A percentile compares a stretch with the other conserved stretches of the same genome.
phyloP scores from a whole-genome alignment of 2,797 vertebrate species.

The Sebastes steindachneri region DNA sequence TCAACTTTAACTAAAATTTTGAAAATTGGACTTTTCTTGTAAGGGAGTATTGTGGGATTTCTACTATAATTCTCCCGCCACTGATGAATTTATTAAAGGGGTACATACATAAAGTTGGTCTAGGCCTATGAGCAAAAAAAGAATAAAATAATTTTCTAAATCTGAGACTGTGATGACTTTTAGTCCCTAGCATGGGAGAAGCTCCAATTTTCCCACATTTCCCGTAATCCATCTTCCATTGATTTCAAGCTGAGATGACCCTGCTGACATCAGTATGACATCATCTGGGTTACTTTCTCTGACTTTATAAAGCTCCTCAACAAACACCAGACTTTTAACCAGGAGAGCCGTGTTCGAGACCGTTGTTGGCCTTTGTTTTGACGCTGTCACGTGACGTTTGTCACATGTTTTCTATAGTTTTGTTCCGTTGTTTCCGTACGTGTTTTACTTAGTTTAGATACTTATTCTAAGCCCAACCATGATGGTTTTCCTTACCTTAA shows the following conservation, averaged over 20 bases:
- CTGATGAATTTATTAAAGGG: neutral
- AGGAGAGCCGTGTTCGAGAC: too few species aligned
- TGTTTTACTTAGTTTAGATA: neutral
- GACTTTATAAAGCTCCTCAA: neutral
- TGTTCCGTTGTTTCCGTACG: neutral
- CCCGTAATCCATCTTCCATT: neutral
- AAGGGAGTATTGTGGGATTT: neutral
- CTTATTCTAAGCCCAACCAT: neutral
- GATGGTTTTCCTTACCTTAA: neutral
- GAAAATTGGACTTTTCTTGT: too few species aligned
- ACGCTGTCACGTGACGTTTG: neutral
- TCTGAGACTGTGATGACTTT: neutral
- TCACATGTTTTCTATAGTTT: neutral
- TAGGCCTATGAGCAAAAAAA: too few species aligned
- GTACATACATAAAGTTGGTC: neutral
- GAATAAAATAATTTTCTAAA: neutral
- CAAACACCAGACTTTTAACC: too few species aligned
- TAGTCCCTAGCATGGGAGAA: too few species aligned
- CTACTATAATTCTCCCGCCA: neutral
- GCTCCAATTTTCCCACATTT: too few species aligned
- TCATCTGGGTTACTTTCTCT: neutral
- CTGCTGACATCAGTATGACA: neutral
- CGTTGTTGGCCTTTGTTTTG: too few species aligned
- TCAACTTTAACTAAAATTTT: rapidly evolving
- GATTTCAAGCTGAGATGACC: neutral